Evolutionary conservation across 2,888 invertebrate genomes (phyloP).

Genomic region (Stegophylla sp.): DNA sequence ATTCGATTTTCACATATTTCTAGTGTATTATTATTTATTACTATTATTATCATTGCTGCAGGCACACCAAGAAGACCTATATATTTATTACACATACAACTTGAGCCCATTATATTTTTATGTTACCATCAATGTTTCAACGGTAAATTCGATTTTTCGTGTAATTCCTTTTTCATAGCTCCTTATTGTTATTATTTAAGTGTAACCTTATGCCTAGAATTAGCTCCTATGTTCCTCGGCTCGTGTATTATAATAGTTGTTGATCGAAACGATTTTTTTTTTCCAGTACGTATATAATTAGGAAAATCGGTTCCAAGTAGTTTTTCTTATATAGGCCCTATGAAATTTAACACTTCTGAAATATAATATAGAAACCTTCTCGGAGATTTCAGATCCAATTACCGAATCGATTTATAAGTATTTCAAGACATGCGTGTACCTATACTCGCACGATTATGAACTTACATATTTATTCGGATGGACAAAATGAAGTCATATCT

Average conservation of each 20-base stretch:
- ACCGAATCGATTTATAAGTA: slow-evolving; percentile 40
- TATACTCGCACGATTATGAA: too few relatives aligned
- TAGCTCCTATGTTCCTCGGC: not conserved
- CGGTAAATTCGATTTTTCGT: not conserved
- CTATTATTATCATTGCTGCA: too few relatives aligned
- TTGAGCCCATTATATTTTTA: too few relatives aligned
- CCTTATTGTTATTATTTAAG: not conserved
- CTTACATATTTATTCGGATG: too few relatives aligned
- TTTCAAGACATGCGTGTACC: not conserved
- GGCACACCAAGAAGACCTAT: too few relatives aligned
- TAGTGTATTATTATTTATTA: too few relatives aligned
- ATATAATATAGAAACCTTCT: slow-evolving; percentile 41
- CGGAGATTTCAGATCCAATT: slow-evolving; percentile 19
- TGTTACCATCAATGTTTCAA: too few relatives aligned
- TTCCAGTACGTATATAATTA: slow-evolving; percentile 10
- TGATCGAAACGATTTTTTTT: not conserved
- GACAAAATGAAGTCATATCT: too few relatives aligned
- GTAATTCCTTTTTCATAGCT: not conserved
- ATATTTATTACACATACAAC: too few relatives aligned
- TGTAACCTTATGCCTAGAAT: not conserved
- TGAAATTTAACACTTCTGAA: slow-evolving; percentile 23
- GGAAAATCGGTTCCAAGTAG: not conserved
- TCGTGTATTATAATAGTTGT: not conserved
- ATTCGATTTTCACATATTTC: too few relatives aligned
- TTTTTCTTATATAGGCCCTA: not conserved